Percentiles rank a stretch among this genome's conserved stretches.
Conservation (phyloP, 2,113 vertebrate genomes). For the Prionailurus bengalensis region DNA sequence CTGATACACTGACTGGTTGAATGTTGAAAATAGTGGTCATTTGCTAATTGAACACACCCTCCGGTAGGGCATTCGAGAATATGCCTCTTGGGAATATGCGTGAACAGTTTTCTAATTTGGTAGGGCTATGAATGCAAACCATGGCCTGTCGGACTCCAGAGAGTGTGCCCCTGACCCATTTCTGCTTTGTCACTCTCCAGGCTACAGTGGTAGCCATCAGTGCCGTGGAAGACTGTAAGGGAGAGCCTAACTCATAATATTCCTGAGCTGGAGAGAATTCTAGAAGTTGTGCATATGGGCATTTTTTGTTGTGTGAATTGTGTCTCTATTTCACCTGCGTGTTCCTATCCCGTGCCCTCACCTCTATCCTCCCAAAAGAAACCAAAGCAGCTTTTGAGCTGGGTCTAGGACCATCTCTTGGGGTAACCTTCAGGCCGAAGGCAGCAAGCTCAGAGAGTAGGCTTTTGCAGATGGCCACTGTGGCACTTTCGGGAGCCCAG, state of each 20-base stretch:
- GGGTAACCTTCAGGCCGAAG: not conserved
- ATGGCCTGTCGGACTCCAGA: not conserved
- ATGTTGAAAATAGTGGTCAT: not conserved
- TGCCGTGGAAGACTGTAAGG: not conserved
- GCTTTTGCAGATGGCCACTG: not conserved
- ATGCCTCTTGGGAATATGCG: accelerated
- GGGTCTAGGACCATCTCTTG: not conserved
- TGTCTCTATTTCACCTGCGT: not conserved
- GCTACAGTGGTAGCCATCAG: not conserved
- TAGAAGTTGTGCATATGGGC: not conserved
- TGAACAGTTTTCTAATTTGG: not conserved
- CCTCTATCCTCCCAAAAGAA: not conserved
- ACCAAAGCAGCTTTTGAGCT: not conserved
- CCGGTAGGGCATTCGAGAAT: not conserved
- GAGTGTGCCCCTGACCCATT: not conserved
- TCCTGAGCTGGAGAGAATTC: not conserved
- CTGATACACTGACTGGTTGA: not conserved
- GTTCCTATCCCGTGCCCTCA: not conserved
- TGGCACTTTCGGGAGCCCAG: not conserved
- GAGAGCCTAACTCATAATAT: not conserved
- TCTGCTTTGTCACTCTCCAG: not conserved
- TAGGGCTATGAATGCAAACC: not conserved
- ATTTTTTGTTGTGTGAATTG: not conserved
- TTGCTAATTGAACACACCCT: not conserved
- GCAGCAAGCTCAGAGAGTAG: not conserved